These are phyloP conservation scores for Argopecten irradians DNA, from an alignment of 1,140 invertebrate species.

Conservation along the genomic window DNA sequence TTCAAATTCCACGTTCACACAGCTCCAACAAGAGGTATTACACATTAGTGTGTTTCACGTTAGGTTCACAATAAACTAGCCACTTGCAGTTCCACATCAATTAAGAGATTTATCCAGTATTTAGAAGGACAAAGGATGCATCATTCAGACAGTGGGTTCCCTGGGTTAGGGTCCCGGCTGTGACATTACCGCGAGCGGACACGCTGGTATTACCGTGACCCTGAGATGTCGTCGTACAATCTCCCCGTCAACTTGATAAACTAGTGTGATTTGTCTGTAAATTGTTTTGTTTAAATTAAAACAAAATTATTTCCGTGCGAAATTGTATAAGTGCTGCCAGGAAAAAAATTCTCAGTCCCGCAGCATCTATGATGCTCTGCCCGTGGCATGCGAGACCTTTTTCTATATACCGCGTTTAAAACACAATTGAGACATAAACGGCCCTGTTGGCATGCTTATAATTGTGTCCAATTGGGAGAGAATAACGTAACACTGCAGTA, in stretches of 20 bases:
- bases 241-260: background rate
- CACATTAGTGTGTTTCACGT: too few relatives aligned
- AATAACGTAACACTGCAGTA: background rate
- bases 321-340: background rate
- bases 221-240: background rate
- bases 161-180: background rate
- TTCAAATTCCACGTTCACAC: too few relatives aligned
- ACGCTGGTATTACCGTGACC: background rate
- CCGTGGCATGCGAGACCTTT: background rate
- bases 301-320: background rate
- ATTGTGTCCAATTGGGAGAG: background rate
- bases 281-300: background rate
- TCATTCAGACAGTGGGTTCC: background rate
- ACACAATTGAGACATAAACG: background rate
- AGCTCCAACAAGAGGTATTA: too few relatives aligned
- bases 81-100: background rate
- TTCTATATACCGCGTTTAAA: background rate
- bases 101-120: background rate
- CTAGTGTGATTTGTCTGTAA: background rate
- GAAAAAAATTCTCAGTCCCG: background rate
- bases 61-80: background rate
- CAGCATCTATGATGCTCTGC: background rate
- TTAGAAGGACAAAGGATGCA: background rate
- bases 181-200: background rate
- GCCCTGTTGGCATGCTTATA: background rate